Conservation (phyloP, 2,113 vertebrate genomes). For the Archocentrus centrarchus region DNA sequence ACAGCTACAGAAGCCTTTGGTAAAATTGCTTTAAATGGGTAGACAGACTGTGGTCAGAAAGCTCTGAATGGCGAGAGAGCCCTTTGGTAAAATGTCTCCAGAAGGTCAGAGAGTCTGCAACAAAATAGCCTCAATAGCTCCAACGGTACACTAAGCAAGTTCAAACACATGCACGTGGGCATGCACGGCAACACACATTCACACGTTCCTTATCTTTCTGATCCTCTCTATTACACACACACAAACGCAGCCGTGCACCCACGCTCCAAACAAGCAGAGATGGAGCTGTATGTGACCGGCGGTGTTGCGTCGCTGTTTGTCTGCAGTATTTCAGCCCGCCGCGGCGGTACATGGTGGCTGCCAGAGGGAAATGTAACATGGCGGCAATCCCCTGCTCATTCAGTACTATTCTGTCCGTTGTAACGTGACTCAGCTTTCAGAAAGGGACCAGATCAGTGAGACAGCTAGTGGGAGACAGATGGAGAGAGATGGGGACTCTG, state of each 20-base stretch:
- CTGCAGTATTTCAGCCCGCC: constrained; percentile 38
- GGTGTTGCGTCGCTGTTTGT: constrained; percentile 37
- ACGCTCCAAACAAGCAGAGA: constrained; percentile 14
- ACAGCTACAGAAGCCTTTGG: constrained; percentile 65
- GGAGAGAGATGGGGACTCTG: constrained; percentile 35
- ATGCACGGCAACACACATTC: neutral
- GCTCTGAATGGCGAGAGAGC: constrained; percentile 65
- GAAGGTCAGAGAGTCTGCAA: constrained; percentile 70
- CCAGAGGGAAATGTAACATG: constrained; percentile 61
- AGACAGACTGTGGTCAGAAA: constrained; percentile 56
- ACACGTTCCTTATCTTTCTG: neutral
- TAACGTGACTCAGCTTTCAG: constrained; percentile 70
- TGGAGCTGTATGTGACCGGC: constrained; percentile 15
- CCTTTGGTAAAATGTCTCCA: constrained; percentile 75
- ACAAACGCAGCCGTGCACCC: constrained; percentile 1
- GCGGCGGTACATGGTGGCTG: constrained; percentile 43
- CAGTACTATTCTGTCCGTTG: constrained; percentile 55
- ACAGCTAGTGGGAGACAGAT: constrained; percentile 55
- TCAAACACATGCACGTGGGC: neutral
- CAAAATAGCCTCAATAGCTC: constrained; percentile 56
- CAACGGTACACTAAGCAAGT: constrained; percentile 42
- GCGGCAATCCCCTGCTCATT: constrained; percentile 56
- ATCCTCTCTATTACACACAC: constrained; percentile 1
- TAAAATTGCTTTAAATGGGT: constrained; percentile 74
- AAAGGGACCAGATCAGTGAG: constrained; percentile 40